Conservation (phyloP, 2,888 invertebrate species). For the Megamerina dolium region DNA sequence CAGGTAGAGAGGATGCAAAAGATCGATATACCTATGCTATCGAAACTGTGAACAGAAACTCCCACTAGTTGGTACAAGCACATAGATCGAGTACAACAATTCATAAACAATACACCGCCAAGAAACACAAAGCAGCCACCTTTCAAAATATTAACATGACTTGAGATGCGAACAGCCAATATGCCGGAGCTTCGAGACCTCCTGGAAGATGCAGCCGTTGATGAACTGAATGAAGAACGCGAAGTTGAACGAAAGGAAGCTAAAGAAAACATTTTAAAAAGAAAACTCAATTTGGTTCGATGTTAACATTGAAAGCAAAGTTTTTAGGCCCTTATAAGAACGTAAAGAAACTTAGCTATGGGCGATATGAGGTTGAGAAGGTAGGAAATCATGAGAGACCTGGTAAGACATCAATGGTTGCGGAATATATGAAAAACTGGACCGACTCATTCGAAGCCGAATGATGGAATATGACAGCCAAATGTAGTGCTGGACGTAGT, state of each 20-base stretch:
- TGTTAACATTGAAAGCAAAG: constrained; percentile 11
- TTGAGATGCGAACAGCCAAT: constrained; percentile 11
- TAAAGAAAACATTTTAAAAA: constrained; percentile 6
- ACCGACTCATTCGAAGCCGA: constrained; percentile 5
- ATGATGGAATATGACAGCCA: constrained; percentile 7
- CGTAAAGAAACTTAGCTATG: constrained; percentile 4
- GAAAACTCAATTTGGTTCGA: constrained; percentile 10
- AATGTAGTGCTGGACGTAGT: constrained; percentile 7
- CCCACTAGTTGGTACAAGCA: constrained; percentile 32
- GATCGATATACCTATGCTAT: constrained; percentile 3
- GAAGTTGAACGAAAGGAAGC: constrained; percentile 1
- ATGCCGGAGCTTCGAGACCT: constrained; percentile 1
- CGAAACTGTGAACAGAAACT: constrained; percentile 10
- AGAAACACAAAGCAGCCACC: constrained; percentile 15
- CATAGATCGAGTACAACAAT: constrained; percentile 19
- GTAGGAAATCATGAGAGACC: constrained; percentile 6
- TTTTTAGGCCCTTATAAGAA: constrained; percentile 12
- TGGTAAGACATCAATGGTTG: constrained; percentile 1
- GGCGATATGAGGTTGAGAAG: constrained; percentile 12
- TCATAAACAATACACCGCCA: constrained; percentile 23
- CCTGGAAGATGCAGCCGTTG: constrained; percentile 2
- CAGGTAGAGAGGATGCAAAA: neutral
- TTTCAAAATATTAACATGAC: constrained; percentile 15
- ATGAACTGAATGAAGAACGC: constrained; percentile 3
- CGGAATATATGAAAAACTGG: constrained; percentile 9